Conservation (phyloP, 2,797 vertebrate species). For the Schizopygopsis pylzovi region DNA sequence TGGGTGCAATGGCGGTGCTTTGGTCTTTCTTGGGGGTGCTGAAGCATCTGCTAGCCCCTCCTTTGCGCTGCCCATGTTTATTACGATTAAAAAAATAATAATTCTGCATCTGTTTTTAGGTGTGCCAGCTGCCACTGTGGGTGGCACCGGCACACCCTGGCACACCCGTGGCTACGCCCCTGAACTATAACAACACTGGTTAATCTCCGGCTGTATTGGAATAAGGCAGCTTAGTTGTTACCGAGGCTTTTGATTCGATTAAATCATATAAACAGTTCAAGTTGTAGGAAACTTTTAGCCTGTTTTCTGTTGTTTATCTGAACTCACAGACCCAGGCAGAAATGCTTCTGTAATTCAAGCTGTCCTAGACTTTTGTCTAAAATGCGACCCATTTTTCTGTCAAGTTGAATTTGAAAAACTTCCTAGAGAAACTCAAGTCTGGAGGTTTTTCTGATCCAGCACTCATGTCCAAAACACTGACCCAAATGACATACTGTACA, state of each 20-base stretch:
- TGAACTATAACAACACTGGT: not conserved
- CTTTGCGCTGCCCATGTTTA: too few relatives aligned
- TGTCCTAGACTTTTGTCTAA: conserved; percentile 15
- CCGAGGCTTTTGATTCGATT: not conserved
- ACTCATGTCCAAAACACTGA: conserved; percentile 32
- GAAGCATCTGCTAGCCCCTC: too few relatives aligned
- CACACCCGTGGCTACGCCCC: too few relatives aligned
- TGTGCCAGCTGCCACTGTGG: too few relatives aligned
- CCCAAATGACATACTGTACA: conserved; percentile 39
- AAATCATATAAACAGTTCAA: not conserved
- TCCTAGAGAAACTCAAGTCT: conserved; percentile 15
- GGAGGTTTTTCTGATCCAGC: conserved; percentile 30
- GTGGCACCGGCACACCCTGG: too few relatives aligned
- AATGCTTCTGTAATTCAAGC: not conserved
- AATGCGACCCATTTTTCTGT: conserved; percentile 20
- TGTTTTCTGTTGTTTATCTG: not conserved
- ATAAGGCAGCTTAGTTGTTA: not conserved
- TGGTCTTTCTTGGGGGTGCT: too few relatives aligned
- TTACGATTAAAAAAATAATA: too few relatives aligned
- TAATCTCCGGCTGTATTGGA: not conserved
- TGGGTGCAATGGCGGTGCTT: too few relatives aligned
- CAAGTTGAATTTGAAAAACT: conserved; percentile 9
- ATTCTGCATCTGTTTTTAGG: too few relatives aligned
- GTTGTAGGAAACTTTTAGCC: not conserved
- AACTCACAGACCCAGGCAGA: not conserved